These are phyloP conservation scores for Sesamia inferens DNA, from an alignment of 2,888 invertebrate species.

Conservation along the genomic window DNA sequence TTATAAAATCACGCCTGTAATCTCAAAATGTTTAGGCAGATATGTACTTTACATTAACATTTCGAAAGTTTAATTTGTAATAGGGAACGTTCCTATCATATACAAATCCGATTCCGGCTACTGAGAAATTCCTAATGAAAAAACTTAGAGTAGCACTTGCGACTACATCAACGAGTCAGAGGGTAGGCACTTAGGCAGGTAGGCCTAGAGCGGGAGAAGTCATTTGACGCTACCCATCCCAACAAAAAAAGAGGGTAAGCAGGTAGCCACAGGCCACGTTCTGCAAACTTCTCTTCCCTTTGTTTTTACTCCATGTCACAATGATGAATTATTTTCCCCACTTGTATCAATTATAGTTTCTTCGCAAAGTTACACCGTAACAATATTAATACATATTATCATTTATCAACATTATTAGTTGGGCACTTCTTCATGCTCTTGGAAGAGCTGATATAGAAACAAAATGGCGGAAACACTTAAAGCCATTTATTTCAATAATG, in stretches of 20 bases:
- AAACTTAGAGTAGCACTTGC: not conserved
- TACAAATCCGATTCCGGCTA: not conserved
- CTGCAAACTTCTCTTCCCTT: not conserved
- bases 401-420: slow-evolving; percentile 49
- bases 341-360: slow-evolving; percentile 16
- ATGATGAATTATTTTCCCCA: slow-evolving; percentile 21
- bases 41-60: not conserved
- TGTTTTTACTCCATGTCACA: not conserved
- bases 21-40: not conserved
- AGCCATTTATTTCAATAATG: slow-evolving; percentile 44
- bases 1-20: not conserved
- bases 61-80: not conserved
- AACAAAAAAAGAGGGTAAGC: not conserved
- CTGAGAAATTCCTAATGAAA: not conserved
- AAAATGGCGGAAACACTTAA: slow-evolving; percentile 39
- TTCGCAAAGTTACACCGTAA: slow-evolving; percentile 33
- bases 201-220: too few species aligned
- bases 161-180: not conserved
- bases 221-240: too few species aligned
- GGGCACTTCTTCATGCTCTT: slow-evolving; percentile 16
- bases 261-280: not conserved
- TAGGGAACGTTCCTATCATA: not conserved
- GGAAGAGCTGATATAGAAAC: slow-evolving; percentile 35
- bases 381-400: slow-evolving; percentile 38
- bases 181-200: not conserved